Evolutionary conservation across 2,888 invertebrate genomes (phyloP).

Genomic region (Drosophila atripex): DNA sequence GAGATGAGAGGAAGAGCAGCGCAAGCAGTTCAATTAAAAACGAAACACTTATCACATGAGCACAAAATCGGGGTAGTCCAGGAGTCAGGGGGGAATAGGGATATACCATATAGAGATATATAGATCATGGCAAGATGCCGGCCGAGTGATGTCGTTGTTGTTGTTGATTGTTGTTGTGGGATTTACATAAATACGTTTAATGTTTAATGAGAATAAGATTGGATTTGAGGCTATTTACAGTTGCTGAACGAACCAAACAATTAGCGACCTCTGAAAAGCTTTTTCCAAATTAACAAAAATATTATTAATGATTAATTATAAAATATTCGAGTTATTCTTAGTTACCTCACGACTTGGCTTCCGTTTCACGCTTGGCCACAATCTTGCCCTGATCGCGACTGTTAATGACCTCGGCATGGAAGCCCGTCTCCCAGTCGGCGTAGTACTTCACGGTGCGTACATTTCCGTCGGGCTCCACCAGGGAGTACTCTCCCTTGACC

Average conservation of each 20-base stretch:
- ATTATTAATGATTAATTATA: not conserved
- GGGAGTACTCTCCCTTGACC: constrained; percentile 88
- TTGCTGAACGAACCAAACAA: constrained; percentile 61
- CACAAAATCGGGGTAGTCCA: constrained; percentile 47
- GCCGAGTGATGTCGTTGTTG: constrained; percentile 38
- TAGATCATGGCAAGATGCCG: constrained; percentile 35
- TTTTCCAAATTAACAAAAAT: not conserved
- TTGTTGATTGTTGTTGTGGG: constrained; percentile 43
- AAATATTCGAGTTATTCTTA: not conserved
- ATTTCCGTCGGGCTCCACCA: constrained; percentile 90
- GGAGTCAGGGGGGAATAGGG: not conserved
- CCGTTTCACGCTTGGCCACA: constrained; percentile 80
- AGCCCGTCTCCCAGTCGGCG: constrained; percentile 91
- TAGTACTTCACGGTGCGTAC: constrained; percentile 90
- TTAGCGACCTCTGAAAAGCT: constrained; percentile 22
- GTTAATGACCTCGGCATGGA: constrained; percentile 90
- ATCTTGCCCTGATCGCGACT: constrained; percentile 85
- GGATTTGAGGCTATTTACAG: constrained; percentile 74
- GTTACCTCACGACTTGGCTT: constrained; percentile 63
- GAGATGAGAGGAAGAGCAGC: constrained; percentile 55
- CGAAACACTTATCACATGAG: constrained; percentile 74
- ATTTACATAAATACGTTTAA: constrained; percentile 73
- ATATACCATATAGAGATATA: constrained; percentile 12
- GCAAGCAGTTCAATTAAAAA: constrained; percentile 54
- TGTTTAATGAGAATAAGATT: constrained; percentile 72